Percentiles rank a stretch among this genome's conserved stretches.
Conservation (phyloP, 2,113 vertebrate species). For the Malurus elegans region DNA sequence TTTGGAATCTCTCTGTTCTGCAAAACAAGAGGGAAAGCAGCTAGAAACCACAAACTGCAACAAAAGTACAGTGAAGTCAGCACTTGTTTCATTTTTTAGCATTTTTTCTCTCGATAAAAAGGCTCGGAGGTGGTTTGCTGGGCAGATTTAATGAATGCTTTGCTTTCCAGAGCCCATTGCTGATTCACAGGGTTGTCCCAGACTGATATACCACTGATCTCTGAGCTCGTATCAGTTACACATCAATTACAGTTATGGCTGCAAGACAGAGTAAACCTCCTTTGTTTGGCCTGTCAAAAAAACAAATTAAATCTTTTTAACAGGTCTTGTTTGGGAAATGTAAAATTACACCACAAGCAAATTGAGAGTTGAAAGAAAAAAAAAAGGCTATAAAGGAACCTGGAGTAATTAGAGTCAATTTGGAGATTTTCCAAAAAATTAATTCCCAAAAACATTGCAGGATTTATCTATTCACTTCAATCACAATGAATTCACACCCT, state of each 20-base stretch:
- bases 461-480: neutral
- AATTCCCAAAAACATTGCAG: constrained; percentile 15
- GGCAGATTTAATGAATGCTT: neutral
- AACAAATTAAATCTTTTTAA: neutral
- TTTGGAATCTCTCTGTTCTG: neutral
- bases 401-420: neutral
- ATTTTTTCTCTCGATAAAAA: neutral
- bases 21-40: neutral
- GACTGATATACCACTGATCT: neutral
- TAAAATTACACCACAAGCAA: neutral
- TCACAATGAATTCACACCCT: neutral
- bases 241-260: neutral
- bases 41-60: neutral
- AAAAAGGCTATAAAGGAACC: neutral
- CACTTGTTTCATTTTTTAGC: neutral
- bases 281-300: neutral
- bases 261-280: neutral
- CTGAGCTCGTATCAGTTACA: neutral
- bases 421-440: neutral
- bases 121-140: neutral
- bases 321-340: neutral
- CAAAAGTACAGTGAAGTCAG: neutral
- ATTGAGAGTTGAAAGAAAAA: neutral
- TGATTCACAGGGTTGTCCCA: neutral
- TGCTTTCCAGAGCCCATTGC: neutral